phyloP scores from a whole-genome alignment of 2,888 invertebrate species.

The Craniophora ligustri region DNA sequence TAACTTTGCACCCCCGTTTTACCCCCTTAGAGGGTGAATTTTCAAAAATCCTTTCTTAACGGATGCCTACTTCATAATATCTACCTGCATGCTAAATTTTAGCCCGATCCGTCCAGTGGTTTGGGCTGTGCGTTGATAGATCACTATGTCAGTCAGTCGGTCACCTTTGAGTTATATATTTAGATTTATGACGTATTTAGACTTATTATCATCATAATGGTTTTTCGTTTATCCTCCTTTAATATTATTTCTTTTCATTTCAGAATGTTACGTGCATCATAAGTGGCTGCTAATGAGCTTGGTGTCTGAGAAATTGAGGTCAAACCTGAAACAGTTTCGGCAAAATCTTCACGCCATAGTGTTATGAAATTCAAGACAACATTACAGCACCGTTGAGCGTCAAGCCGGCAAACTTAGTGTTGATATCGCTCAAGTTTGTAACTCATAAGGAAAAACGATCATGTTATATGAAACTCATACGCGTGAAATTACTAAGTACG shows the following conservation, averaged over 20 bases:
- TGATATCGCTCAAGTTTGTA: slow-evolving; percentile 38
- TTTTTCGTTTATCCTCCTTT: slow-evolving; percentile 7
- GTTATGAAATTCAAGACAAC: slow-evolving; percentile 35
- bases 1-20: no score
- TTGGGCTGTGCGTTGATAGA: no score
- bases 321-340: slow-evolving; percentile 30
- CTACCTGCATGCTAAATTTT: no score
- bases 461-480: slow-evolving; percentile 43
- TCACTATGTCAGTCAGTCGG: no score
- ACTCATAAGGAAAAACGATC: slow-evolving; percentile 51
- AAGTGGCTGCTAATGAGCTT: slow-evolving; percentile 38
- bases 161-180: no score
- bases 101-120: no score
- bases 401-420: slow-evolving; percentile 32
- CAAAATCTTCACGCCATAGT: slow-evolving; percentile 24
- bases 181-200: background rate
- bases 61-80: no score
- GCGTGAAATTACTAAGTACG: slow-evolving; percentile 47
- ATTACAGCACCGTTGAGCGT: slow-evolving; percentile 16
- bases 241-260: slow-evolving; percentile 6
- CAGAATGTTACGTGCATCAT: slow-evolving; percentile 12
- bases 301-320: slow-evolving; percentile 33
- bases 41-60: slow-evolving; percentile 1
- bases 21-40: no score
- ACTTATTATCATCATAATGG: background rate